Percentiles rank a stretch among this genome's conserved stretches.
Conservation (phyloP, 2,797 vertebrate genomes). For the Podargus strigoides region DNA sequence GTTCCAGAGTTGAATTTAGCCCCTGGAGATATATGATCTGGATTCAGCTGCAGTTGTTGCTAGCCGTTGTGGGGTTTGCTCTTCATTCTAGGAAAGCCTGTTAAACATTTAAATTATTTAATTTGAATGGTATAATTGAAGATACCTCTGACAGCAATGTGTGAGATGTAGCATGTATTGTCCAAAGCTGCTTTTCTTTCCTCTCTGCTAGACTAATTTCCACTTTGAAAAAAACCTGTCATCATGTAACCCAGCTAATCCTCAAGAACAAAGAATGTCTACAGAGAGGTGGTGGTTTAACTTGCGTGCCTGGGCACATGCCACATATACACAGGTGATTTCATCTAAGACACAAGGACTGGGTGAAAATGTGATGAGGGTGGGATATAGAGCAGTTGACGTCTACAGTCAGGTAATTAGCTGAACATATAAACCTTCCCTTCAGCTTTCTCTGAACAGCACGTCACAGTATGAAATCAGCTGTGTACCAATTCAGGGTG, state of each 20-base stretch:
- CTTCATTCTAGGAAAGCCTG: neutral
- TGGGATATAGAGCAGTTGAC: neutral
- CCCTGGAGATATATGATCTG: neutral
- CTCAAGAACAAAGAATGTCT: conserved; percentile 29
- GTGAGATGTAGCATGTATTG: neutral
- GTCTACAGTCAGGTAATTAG: neutral
- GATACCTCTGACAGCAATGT: neutral
- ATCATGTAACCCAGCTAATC: neutral
- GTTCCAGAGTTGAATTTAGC: neutral
- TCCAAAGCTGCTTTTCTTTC: neutral
- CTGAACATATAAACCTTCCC: neutral
- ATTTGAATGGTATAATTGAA: neutral
- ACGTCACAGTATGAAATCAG: neutral
- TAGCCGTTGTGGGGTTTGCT: neutral
- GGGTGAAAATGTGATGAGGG: neutral
- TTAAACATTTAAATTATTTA: conserved; percentile 43
- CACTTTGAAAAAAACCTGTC: neutral
- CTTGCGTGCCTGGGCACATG: neutral
- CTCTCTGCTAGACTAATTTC: neutral
- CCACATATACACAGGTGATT: neutral
- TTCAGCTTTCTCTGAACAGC: neutral
- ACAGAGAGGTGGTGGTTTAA: neutral
- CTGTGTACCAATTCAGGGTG: neutral
- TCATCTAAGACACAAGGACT: neutral
- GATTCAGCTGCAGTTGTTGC: conserved; percentile 41